A percentile compares a stretch with the other conserved stretches of the same genome.
These are phyloP conservation scores for Tamias sibiricus DNA, from an alignment of 2,113 vertebrate species.

Conservation along the genomic window DNA sequence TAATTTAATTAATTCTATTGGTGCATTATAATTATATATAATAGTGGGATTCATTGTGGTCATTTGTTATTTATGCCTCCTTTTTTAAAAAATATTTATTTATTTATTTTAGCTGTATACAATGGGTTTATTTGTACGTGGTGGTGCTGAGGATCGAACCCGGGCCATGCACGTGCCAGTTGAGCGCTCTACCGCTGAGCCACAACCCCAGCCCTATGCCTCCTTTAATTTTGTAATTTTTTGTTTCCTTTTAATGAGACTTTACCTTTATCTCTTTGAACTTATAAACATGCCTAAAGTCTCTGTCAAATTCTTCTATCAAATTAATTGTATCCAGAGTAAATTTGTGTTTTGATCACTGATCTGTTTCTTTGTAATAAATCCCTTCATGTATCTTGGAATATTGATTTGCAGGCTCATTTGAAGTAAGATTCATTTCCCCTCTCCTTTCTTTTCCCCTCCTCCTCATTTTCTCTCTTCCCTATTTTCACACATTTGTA, in stretches of 20 bases:
- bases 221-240: constrained; percentile 5
- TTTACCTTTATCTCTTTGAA: constrained; percentile 20
- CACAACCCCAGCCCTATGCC: no score
- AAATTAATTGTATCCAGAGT: constrained; percentile 23
- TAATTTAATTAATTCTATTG: no score
- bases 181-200: no score
- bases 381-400: not conserved
- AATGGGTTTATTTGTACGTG: no score
- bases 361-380: constrained; percentile 17
- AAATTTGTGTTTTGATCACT: constrained; percentile 31
- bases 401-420: constrained; percentile 21
- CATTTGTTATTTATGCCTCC: constrained; percentile 9
- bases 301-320: not conserved
- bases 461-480: not conserved
- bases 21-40: no score
- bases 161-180: no score
- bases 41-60: no score
- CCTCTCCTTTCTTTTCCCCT: not conserved
- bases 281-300: constrained; percentile 17
- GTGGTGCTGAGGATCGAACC: no score
- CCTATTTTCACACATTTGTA: not conserved
- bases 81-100: no score
- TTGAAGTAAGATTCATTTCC: not conserved
- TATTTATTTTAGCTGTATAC: no score
- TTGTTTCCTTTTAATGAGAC: constrained; percentile 46